These are phyloP conservation scores for Drosophila algonquin DNA, from an alignment of 2,888 invertebrate genomes.

Conservation along the genomic window DNA sequence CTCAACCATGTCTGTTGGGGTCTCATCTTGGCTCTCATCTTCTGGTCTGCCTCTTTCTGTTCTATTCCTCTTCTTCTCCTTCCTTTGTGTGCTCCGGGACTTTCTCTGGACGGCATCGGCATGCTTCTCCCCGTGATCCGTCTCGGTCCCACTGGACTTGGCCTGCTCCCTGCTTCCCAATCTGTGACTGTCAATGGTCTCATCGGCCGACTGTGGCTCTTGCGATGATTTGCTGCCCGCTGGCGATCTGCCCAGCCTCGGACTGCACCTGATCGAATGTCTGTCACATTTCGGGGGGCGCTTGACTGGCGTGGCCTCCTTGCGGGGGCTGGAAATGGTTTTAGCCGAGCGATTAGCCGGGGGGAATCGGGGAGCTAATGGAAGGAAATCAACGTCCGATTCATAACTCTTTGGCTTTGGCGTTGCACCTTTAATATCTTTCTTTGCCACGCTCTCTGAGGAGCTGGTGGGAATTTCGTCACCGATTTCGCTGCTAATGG, in stretches of 20 bases:
- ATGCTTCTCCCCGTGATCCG: not conserved
- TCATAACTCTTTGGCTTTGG: constrained; percentile 3
- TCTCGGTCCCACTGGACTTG: constrained; percentile 7
- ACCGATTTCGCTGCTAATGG: not conserved
- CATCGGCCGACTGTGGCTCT: constrained; percentile 10
- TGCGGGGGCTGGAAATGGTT: not conserved
- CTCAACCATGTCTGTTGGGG: not conserved
- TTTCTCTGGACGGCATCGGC: not conserved
- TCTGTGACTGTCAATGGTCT: not conserved
- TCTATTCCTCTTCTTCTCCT: not conserved
- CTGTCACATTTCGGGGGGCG: constrained; percentile 10
- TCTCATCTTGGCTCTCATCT: not conserved
- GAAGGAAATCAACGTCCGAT: not conserved
- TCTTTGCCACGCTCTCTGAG: not conserved
- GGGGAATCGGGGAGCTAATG: not conserved
- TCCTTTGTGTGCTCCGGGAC: not conserved
- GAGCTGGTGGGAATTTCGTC: not conserved
- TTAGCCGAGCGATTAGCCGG: constrained; percentile 12
- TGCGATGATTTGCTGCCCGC: constrained; percentile 22
- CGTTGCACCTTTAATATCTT: not conserved
- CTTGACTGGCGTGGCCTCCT: not conserved
- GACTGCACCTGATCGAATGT: constrained; percentile 21
- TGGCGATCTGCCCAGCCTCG: constrained; percentile 22
- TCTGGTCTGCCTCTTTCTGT: not conserved
- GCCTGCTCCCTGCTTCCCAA: not conserved